Conservation (phyloP, 2,888 invertebrate genomes). For the Epirrhoe alternata region DNA sequence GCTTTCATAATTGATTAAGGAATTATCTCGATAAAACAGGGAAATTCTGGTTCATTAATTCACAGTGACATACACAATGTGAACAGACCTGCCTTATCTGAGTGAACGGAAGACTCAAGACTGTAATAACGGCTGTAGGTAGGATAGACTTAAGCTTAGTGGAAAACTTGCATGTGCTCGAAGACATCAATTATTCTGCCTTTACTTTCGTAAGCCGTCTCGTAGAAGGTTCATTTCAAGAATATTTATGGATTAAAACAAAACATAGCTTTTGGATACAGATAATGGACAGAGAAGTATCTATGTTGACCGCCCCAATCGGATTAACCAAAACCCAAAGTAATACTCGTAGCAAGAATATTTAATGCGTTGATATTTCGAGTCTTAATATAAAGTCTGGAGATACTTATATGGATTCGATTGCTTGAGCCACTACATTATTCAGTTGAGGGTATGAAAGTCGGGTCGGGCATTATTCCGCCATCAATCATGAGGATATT, state of each 20-base stretch:
- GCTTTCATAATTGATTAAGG: slow-evolving; percentile 41
- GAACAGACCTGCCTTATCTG: slow-evolving; percentile 15
- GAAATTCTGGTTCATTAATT: slow-evolving; percentile 38
- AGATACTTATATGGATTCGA: slow-evolving; percentile 3
- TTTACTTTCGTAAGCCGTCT: slow-evolving; percentile 8
- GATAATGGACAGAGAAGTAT: slow-evolving; percentile 9
- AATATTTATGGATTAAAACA: background rate
- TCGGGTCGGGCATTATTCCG: slow-evolving; percentile 51
- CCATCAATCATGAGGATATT: slow-evolving; percentile 63
- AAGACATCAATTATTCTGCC: slow-evolving; percentile 10
- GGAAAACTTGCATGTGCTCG: slow-evolving; percentile 17
- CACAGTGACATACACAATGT: slow-evolving; percentile 23
- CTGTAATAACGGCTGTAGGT: slow-evolving; percentile 16
- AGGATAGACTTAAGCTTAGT: slow-evolving; percentile 17
- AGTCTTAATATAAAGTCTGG: slow-evolving; percentile 1
- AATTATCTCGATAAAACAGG: slow-evolving; percentile 39
- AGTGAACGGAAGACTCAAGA: slow-evolving; percentile 9
- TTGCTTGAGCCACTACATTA: slow-evolving; percentile 38
- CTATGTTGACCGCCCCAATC: slow-evolving; percentile 15
- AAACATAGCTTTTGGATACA: background rate
- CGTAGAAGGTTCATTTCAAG: background rate
- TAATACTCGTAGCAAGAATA: slow-evolving; percentile 4
- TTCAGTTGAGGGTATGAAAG: slow-evolving; percentile 37
- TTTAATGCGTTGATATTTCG: slow-evolving; percentile 6
- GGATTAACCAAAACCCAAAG: slow-evolving; percentile 15